These are phyloP conservation scores for Tubulanus polymorphus DNA, from an alignment of 2,888 invertebrate species.

Conservation along the genomic window DNA sequence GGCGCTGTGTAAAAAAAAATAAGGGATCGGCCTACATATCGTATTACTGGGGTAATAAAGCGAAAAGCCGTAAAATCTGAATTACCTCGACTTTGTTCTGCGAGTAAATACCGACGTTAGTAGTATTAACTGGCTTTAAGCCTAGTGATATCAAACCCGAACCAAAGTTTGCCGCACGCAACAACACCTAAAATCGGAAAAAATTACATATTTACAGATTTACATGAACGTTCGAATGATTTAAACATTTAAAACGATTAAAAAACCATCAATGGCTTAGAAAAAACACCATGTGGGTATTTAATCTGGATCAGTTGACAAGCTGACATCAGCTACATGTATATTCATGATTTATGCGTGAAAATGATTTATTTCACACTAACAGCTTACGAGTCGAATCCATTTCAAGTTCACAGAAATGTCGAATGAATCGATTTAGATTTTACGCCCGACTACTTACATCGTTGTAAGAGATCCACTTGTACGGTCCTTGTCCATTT, in stretches of 20 bases:
- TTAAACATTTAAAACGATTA: background rate
- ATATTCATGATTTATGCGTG: background rate
- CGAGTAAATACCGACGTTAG: conserved; percentile 88
- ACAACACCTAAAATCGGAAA: conserved; percentile 55
- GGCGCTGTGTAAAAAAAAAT: no score
- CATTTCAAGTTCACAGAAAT: no score
- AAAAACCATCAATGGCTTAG: no score
- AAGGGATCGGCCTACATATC: no score
- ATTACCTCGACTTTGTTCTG: conserved; percentile 87
- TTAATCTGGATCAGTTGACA: no score
- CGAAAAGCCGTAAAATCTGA: no score
- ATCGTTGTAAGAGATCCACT: conserved; percentile 91
- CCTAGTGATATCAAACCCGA: conserved; percentile 83
- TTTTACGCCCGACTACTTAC: no score
- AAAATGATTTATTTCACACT: background rate
- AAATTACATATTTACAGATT: conserved; percentile 41
- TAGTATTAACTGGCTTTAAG: conserved; percentile 62
- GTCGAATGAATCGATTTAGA: no score
- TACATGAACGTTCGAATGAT: background rate
- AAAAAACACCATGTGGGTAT: no score
- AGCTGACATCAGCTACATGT: background rate
- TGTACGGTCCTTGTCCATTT: conserved; percentile 77
- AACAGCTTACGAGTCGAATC: no score
- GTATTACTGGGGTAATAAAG: no score
- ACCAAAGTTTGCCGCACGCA: conserved; percentile 85